These are phyloP conservation scores for Channa argus DNA, from an alignment of 2,113 vertebrate genomes.

Conservation along the genomic window DNA sequence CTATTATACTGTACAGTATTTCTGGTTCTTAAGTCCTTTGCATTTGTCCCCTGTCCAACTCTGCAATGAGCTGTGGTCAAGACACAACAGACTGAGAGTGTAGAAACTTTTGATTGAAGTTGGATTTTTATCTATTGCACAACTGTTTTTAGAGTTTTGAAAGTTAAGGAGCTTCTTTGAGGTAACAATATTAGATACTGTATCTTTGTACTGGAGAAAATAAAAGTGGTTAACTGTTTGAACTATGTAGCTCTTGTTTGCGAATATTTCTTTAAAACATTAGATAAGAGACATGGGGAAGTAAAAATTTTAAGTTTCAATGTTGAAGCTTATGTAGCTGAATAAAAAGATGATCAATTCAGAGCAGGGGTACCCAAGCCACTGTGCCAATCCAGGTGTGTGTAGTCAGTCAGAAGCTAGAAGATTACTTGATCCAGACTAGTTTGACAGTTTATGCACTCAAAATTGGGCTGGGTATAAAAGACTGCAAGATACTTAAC, in stretches of 20 bases:
- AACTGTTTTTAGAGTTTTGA: constrained; percentile 25
- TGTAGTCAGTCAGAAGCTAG: too few species aligned
- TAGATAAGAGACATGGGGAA: too few species aligned
- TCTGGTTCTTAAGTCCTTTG: constrained; percentile 36
- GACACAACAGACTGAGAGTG: background rate
- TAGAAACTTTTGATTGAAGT: background rate
- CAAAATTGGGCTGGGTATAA: too few species aligned
- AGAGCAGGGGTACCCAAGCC: too few species aligned
- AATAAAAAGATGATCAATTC: too few species aligned
- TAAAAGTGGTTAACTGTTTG: constrained; percentile 54
- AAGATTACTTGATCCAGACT: too few species aligned
- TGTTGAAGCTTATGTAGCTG: too few species aligned
- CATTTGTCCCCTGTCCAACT: constrained; percentile 40
- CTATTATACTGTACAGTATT: constrained; percentile 42
- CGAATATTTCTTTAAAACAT: too few species aligned
- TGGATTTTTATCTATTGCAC: constrained; percentile 26
- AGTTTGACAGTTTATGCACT: too few species aligned
- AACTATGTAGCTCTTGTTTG: constrained; percentile 23
- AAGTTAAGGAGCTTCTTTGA: background rate
- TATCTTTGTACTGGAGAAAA: constrained; percentile 58
- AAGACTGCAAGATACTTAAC: too few species aligned
- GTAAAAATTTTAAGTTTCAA: too few species aligned
- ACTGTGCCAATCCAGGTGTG: too few species aligned
- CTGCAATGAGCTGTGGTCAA: constrained; percentile 14
- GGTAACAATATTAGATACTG: constrained; percentile 12